Evolutionary conservation across 2,888 invertebrate species (phyloP).

Genomic region (Agyllia agylla): DNA sequence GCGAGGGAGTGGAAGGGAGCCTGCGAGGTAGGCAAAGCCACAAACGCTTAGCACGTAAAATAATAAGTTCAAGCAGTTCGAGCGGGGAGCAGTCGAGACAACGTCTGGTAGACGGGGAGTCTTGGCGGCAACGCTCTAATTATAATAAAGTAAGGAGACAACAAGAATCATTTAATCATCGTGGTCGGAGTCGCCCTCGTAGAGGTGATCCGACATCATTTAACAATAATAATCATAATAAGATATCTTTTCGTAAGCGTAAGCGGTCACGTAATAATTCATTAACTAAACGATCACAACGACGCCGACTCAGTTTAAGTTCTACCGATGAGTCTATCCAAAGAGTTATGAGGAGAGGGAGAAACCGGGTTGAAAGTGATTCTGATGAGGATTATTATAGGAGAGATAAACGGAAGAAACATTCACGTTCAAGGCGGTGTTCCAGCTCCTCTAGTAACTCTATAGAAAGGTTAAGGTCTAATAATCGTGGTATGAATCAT

Average conservation of each 20-base stretch:
- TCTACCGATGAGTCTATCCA: not conserved
- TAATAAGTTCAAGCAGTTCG: not conserved
- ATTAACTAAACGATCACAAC: not conserved
- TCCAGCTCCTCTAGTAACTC: not conserved
- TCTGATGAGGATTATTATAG: not conserved
- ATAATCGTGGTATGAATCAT: not conserved
- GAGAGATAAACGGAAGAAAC: not conserved
- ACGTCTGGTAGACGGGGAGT: not conserved
- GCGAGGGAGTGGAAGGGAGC: conserved; percentile 5
- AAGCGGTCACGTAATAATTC: not conserved
- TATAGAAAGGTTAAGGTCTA: not conserved
- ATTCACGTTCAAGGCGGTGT: not conserved
- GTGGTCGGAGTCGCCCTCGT: not conserved
- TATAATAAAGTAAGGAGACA: not conserved
- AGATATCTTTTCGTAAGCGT: not conserved
- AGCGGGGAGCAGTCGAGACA: not conserved
- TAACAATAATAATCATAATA: not conserved
- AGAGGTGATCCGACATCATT: not conserved
- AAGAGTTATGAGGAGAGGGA: not conserved
- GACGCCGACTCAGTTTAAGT: not conserved
- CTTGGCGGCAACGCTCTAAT: not conserved
- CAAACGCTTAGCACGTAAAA: not conserved
- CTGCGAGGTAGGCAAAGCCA: conserved; percentile 7
- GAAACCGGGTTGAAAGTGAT: not conserved
- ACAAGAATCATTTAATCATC: not conserved